Conservation (phyloP, 2,113 vertebrate species). For the Butorides virescens region DNA sequence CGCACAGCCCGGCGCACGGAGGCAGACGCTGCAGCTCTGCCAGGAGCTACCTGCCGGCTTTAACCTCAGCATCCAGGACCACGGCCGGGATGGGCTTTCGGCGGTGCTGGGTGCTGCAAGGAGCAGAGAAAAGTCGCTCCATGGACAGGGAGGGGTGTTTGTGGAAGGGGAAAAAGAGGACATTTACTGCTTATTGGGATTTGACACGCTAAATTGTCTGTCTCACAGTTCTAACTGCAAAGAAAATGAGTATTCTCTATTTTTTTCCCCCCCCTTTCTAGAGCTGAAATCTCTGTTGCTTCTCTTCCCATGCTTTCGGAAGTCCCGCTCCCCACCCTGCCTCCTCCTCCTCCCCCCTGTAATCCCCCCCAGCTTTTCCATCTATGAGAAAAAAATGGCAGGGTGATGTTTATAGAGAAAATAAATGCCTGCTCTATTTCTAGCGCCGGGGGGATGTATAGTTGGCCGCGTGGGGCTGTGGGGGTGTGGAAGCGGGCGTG, state of each 20-base stretch:
- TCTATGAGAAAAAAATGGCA: background rate
- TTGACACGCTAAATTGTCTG: background rate
- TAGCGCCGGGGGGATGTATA: background rate
- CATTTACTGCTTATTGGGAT: background rate
- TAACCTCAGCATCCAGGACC: background rate
- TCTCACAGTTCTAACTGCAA: background rate
- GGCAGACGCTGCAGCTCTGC: background rate
- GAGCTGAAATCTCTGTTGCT: background rate
- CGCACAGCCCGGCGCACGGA: fast-evolving
- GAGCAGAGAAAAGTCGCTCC: background rate
- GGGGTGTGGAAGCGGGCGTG: background rate
- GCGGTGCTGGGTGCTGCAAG: background rate
- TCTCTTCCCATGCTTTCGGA: background rate
- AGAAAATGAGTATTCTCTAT: background rate
- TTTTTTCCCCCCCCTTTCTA: background rate
- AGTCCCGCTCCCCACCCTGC: background rate
- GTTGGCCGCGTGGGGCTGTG: background rate
- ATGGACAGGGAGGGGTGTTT: fast-evolving
- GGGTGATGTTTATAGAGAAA: slow-evolving; percentile 32
- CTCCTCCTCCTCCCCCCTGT: background rate
- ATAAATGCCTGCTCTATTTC: slow-evolving; percentile 32
- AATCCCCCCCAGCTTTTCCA: background rate
- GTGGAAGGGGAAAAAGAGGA: background rate
- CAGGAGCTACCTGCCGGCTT: background rate
- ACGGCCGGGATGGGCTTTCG: fast-evolving